These are phyloP conservation scores for Callionymus lyra DNA, from an alignment of 2,113 vertebrate genomes.

Conservation along the genomic window DNA sequence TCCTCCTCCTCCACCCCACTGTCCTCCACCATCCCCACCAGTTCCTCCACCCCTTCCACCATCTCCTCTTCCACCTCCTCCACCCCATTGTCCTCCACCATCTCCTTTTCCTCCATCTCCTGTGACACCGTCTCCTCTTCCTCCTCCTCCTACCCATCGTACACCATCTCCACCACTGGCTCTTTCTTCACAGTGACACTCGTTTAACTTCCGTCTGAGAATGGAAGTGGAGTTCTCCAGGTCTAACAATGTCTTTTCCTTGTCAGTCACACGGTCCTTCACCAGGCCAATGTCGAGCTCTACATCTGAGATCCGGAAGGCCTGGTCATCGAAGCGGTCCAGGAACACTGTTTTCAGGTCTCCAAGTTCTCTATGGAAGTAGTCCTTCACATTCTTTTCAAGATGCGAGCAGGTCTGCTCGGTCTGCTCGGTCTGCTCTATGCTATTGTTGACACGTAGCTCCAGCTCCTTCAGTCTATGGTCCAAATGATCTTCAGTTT, in stretches of 20 bases:
- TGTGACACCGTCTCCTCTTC: constrained; percentile 5
- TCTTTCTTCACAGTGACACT: constrained; percentile 31
- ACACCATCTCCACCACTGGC: neutral
- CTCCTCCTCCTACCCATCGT: neutral
- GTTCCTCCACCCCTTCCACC: constrained; percentile 10
- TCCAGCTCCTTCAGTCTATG: constrained; percentile 69
- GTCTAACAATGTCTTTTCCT: constrained; percentile 34
- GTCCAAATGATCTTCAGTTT: constrained; percentile 49
- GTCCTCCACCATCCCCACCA: constrained; percentile 1
- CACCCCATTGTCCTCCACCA: constrained; percentile 4
- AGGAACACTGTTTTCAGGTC: constrained; percentile 52
- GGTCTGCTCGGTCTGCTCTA: constrained; percentile 53
- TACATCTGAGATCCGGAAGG: constrained; percentile 51
- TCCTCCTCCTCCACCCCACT: constrained; percentile 8
- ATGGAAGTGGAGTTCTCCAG: constrained; percentile 51
- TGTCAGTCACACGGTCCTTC: constrained; percentile 44
- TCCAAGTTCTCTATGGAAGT: constrained; percentile 48
- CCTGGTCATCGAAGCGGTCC: constrained; percentile 62
- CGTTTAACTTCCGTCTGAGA: constrained; percentile 49
- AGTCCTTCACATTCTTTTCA: constrained; percentile 55
- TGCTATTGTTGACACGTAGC: constrained; percentile 66
- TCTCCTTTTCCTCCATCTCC: neutral
- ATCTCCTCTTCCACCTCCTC: constrained; percentile 16
- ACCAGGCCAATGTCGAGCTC: constrained; percentile 60
- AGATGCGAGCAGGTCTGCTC: constrained; percentile 55